A percentile compares a stretch with the other conserved stretches of the same genome.
Evolutionary conservation across 1,140 invertebrate species (phyloP).

Genomic region (Caenorhabditis brenneri): DNA sequence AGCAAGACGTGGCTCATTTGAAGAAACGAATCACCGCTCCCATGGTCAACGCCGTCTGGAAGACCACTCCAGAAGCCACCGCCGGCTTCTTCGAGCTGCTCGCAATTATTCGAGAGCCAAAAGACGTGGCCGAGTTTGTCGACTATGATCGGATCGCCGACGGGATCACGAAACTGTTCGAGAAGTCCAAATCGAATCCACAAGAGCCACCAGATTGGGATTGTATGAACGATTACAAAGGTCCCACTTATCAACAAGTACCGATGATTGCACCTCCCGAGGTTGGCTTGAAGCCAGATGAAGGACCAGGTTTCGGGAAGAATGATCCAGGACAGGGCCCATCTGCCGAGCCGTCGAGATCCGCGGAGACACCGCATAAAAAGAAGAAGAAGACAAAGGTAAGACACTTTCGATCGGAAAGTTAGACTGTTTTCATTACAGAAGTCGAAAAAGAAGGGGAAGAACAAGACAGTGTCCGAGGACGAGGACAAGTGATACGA

Average conservation of each 20-base stretch:
- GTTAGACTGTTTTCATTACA: neutral
- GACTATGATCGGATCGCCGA: conserved; percentile 48
- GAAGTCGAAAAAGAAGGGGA: neutral
- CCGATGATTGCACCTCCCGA: conserved; percentile 14
- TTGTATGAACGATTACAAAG: conserved; percentile 44
- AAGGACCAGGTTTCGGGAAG: neutral
- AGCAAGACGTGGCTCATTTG: conserved; percentile 46
- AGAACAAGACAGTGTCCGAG: neutral
- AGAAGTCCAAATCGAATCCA: neutral
- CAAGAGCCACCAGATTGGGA: conserved; percentile 52
- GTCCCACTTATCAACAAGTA: conserved; percentile 9
- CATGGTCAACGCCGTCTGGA: neutral
- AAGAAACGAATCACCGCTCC: conserved; percentile 23
- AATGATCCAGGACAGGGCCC: neutral
- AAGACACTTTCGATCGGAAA: neutral
- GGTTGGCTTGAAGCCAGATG: conserved; percentile 26
- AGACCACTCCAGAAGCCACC: neutral
- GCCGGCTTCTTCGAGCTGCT: neutral
- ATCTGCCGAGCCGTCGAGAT: neutral
- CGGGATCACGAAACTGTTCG: neutral
- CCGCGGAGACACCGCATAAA: neutral
- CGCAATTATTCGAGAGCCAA: neutral
- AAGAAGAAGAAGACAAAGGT: neutral
- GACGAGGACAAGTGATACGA: neutral
- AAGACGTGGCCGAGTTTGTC: conserved; percentile 21